Conservation (phyloP, 2,113 vertebrate genomes). For the Acanthisitta chloris region DNA sequence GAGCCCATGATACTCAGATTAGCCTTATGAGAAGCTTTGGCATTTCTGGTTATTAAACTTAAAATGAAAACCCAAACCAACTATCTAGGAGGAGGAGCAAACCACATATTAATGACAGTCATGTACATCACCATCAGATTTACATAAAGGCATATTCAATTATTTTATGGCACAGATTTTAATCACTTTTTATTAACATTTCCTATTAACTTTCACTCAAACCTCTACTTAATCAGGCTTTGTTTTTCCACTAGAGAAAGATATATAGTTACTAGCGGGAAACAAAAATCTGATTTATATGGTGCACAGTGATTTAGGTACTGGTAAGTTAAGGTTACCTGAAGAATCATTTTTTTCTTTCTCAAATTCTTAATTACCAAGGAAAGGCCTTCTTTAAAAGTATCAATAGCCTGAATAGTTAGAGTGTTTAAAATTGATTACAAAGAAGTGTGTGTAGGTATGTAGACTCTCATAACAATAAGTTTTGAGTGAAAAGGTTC, state of each 20-base stretch:
- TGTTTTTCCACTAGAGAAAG: background rate
- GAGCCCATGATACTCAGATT: background rate
- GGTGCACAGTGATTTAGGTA: conserved; percentile 69
- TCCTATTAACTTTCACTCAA: background rate
- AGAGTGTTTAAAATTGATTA: background rate
- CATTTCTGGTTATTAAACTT: background rate
- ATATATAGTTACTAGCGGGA: conserved; percentile 58
- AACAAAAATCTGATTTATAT: conserved; percentile 57
- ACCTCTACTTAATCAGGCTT: background rate
- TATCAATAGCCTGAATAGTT: conserved; percentile 57
- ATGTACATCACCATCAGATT: background rate
- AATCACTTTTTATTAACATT: background rate
- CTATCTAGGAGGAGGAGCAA: background rate
- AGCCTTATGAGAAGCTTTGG: background rate
- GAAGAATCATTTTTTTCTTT: conserved; percentile 66
- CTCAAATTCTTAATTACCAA: conserved; percentile 69
- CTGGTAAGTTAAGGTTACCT: conserved; percentile 71
- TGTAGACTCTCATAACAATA: background rate
- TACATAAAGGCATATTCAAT: background rate
- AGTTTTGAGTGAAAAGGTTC: background rate
- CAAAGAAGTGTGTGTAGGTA: background rate
- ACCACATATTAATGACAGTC: background rate
- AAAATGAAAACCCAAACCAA: background rate
- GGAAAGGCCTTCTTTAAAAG: conserved; percentile 65
- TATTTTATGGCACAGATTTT: conserved; percentile 2